These are phyloP conservation scores for Limnothrissa miodon DNA, from an alignment of 2,113 vertebrate species.

Conservation along the genomic window DNA sequence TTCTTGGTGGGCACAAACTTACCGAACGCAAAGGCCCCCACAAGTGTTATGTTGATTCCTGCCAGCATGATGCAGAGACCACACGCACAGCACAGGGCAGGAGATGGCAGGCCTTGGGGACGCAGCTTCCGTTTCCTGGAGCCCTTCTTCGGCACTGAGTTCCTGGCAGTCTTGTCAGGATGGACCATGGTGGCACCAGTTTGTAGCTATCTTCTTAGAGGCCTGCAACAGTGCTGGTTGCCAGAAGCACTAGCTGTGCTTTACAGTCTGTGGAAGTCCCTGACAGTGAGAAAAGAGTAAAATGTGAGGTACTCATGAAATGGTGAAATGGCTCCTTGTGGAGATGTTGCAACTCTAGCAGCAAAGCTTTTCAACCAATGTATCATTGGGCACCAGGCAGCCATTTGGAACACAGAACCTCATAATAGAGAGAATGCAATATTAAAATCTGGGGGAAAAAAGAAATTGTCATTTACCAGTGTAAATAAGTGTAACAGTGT, in stretches of 20 bases:
- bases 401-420: not conserved
- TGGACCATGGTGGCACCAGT: slow-evolving; percentile 58
- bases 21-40: slow-evolving; percentile 87
- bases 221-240: not conserved
- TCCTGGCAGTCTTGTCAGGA: slow-evolving; percentile 67
- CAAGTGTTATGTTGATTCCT: slow-evolving; percentile 93
- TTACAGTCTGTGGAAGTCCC: not conserved
- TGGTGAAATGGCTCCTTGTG: not conserved
- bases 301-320: not conserved
- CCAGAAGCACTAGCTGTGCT: not conserved
- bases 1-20: slow-evolving; percentile 81
- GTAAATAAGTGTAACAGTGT: not conserved
- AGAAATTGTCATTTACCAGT: not conserved
- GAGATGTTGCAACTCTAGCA: not conserved
- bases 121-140: slow-evolving; percentile 61
- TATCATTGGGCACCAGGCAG: not conserved
- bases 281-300: not conserved
- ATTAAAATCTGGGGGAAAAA: not conserved
- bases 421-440: not conserved
- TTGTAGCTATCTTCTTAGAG: not conserved
- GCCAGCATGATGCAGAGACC: slow-evolving; percentile 94
- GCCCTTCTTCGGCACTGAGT: slow-evolving; percentile 67
- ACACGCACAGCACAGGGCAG: slow-evolving; percentile 89
- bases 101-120: slow-evolving; percentile 79
- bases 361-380: not conserved